Conservation (phyloP, 2,113 vertebrate genomes). For the Silurus glanis region DNA sequence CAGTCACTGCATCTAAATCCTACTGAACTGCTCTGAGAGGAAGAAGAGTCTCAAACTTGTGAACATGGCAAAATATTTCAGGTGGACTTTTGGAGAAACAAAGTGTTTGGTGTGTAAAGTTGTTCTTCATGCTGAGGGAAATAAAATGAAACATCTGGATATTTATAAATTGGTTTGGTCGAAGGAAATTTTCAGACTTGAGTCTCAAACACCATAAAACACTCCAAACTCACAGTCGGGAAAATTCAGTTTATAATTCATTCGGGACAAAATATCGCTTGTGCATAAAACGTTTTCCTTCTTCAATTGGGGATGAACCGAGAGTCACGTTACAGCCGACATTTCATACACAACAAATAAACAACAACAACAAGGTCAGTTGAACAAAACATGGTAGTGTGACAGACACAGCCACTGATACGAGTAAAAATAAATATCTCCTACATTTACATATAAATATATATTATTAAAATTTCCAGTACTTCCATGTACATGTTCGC, state of each 20-base stretch:
- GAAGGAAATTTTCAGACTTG: no score
- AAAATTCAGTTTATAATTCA: constrained; percentile 2
- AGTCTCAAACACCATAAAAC: no score
- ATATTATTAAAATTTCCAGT: constrained; percentile 32
- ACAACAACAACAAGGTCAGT: constrained; percentile 57
- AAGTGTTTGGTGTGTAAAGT: no score
- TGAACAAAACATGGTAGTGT: constrained; percentile 54
- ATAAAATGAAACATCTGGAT: no score
- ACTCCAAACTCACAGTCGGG: background rate
- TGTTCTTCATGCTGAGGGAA: no score
- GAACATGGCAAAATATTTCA: no score
- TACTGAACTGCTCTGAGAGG: no score
- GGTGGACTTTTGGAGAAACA: no score
- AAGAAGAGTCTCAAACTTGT: no score
- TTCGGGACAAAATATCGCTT: background rate
- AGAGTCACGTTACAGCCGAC: background rate
- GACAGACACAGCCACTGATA: constrained; percentile 47
- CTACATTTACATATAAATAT: constrained; percentile 37
- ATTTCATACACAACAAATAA: background rate
- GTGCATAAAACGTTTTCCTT: background rate
- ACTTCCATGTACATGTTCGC: background rate
- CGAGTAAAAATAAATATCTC: constrained; percentile 60
- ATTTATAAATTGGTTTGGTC: no score
- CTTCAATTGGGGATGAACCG: background rate
- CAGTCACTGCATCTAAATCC: no score